phyloP scores from a whole-genome alignment of 2,797 vertebrate genomes.

The Astyanax mexicanus region DNA sequence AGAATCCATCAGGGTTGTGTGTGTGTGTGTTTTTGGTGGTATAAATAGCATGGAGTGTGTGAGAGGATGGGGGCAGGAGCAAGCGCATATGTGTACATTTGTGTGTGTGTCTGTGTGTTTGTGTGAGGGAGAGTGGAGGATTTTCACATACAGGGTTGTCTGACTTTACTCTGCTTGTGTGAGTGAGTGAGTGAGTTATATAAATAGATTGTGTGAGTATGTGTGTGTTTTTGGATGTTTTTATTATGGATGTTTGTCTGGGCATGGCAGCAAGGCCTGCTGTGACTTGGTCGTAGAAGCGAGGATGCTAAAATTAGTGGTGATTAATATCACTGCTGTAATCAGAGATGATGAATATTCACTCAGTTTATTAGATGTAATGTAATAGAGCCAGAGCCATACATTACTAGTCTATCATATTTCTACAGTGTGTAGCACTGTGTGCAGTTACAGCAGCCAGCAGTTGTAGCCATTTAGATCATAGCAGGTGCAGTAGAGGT shows the following conservation, averaged over 20 bases:
- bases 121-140: not conserved
- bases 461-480: too few relatives aligned
- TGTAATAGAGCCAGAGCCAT: conserved; percentile 27
- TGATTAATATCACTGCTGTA: conserved; percentile 61
- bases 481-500: too few relatives aligned
- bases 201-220: conserved; percentile 46
- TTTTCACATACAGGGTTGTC: conserved; percentile 51
- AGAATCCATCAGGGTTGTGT: conserved; percentile 51
- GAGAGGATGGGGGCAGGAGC: conserved; percentile 40
- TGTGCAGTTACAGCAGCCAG: not conserved
- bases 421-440: not conserved
- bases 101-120: conserved; percentile 39
- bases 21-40: conserved; percentile 42
- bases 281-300: conserved; percentile 59
- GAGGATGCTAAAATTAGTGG: conserved; percentile 70
- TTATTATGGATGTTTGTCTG: conserved; percentile 45
- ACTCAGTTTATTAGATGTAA: conserved; percentile 22
- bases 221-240: conserved; percentile 22
- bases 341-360: conserved; percentile 49
- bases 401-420: not conserved
- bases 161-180: conserved; percentile 39
- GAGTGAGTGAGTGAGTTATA: conserved; percentile 33
- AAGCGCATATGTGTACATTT: conserved; percentile 41
- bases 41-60: conserved; percentile 57
- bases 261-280: conserved; percentile 61